Percentiles rank a stretch among this genome's conserved stretches.
phyloP scores from a whole-genome alignment of 2,113 vertebrate genomes.

The Gavialis gangeticus region DNA sequence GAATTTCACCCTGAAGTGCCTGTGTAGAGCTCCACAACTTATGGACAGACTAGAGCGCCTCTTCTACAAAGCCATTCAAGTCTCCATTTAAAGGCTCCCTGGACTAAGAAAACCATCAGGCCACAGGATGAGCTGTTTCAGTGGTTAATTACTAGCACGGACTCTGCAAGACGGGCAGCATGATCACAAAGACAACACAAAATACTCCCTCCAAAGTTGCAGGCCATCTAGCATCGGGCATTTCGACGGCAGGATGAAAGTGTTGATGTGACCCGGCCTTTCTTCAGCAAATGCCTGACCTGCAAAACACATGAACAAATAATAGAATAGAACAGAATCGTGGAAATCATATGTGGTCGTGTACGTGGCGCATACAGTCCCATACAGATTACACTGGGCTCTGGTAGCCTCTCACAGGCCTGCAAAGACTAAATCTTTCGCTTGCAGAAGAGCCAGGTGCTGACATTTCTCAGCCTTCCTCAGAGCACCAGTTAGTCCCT shows the following conservation, averaged over 20 bases:
- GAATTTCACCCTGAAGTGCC: background rate
- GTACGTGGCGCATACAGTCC: background rate
- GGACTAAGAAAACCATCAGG: too few species aligned
- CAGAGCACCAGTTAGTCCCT: background rate
- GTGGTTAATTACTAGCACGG: background rate
- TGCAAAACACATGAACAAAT: conserved; percentile 12
- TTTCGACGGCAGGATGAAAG: background rate
- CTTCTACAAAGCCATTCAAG: background rate
- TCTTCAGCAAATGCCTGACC: conserved; percentile 70
- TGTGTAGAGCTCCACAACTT: background rate
- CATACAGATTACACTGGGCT: background rate
- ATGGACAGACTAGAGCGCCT: background rate
- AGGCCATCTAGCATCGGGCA: conserved; percentile 2
- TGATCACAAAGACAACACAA: background rate
- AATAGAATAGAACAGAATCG: fast-evolving
- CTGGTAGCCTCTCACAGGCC: background rate
- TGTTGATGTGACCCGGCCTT: conserved; percentile 21
- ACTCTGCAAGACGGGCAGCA: background rate
- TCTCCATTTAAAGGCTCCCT: background rate
- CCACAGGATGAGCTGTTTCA: background rate
- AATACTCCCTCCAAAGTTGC: background rate
- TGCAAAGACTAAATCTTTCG: fast-evolving
- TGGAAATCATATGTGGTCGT: background rate
- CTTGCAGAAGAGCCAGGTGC: background rate
- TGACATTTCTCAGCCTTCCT: background rate